A percentile compares a stretch with the other conserved stretches of the same genome.
Conservation (phyloP, 2,797 vertebrate species). For the Bryconaethiops microstoma region DNA sequence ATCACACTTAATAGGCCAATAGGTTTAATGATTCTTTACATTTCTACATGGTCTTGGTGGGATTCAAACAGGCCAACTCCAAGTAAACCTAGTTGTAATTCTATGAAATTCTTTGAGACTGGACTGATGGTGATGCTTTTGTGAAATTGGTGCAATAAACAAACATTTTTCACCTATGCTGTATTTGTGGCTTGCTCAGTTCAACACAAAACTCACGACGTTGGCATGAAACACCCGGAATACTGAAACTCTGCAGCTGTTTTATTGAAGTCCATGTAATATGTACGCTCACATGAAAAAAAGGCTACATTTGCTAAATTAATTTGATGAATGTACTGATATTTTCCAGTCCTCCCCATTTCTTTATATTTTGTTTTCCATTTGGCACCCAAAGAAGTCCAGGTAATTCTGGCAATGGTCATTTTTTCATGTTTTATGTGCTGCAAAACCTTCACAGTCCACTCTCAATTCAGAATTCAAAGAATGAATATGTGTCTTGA, state of each 20-base stretch:
- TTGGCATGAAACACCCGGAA: background rate
- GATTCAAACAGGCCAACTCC: too few relatives aligned
- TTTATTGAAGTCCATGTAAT: slow-evolving; percentile 64
- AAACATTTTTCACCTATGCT: too few relatives aligned
- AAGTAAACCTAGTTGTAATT: too few relatives aligned
- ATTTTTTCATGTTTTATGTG: background rate
- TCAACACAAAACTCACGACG: too few relatives aligned
- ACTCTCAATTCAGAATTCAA: background rate
- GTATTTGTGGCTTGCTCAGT: too few relatives aligned
- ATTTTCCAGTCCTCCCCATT: background rate
- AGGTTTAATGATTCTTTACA: too few relatives aligned
- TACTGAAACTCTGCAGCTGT: slow-evolving; percentile 40
- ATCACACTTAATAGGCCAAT: too few relatives aligned
- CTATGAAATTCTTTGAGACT: too few relatives aligned
- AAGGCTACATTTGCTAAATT: slow-evolving; percentile 35
- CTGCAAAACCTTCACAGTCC: background rate
- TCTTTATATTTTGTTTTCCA: slow-evolving; percentile 4
- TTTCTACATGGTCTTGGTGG: too few relatives aligned
- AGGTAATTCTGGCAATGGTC: background rate
- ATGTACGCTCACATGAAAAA: slow-evolving; percentile 60
- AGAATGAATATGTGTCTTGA: background rate
- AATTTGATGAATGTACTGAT: slow-evolving; percentile 23
- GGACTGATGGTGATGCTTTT: too few relatives aligned
- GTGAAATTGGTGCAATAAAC: too few relatives aligned
- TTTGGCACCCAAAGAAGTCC: background rate